These are phyloP conservation scores for Drosophila flavopinicola DNA, from an alignment of 2,888 invertebrate genomes.

Conservation along the genomic window DNA sequence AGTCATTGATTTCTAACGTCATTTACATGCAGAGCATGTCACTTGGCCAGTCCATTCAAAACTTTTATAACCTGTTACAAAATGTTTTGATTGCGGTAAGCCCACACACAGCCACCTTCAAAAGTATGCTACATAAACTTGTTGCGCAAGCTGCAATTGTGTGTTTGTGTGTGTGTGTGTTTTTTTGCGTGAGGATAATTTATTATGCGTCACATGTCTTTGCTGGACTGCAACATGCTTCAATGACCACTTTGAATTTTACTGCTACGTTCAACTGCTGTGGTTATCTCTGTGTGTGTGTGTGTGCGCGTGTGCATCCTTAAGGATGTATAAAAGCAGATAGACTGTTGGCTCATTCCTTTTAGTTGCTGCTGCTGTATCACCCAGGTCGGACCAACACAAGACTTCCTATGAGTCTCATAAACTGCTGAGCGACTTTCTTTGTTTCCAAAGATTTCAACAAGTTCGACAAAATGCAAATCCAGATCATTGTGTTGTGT, in stretches of 20 bases:
- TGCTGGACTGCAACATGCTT: slow-evolving; percentile 49
- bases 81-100: slow-evolving; percentile 47
- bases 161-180: slow-evolving; percentile 41
- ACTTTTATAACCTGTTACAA: slow-evolving; percentile 61
- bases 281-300: background rate
- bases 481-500: slow-evolving; percentile 68
- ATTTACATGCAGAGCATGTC: slow-evolving; percentile 57
- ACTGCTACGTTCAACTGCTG: slow-evolving; percentile 21
- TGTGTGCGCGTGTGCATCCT: slow-evolving; percentile 1
- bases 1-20: slow-evolving; percentile 6
- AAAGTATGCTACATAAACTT: slow-evolving; percentile 63
- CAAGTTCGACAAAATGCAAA: slow-evolving; percentile 65
- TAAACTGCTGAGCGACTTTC: slow-evolving; percentile 36
- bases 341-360: slow-evolving; percentile 35
- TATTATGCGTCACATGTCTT: slow-evolving; percentile 73
- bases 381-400: slow-evolving; percentile 23
- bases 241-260: slow-evolving; percentile 72
- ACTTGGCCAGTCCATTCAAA: slow-evolving; percentile 23
- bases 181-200: slow-evolving; percentile 35
- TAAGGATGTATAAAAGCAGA: slow-evolving; percentile 52
- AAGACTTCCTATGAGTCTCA: slow-evolving; percentile 57
- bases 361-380: slow-evolving; percentile 56
- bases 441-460: slow-evolving; percentile 17
- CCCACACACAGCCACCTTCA: slow-evolving; percentile 14
- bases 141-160: slow-evolving; percentile 80